Conservation (phyloP, 1,140 invertebrate species). For the Eciton burchellii region DNA sequence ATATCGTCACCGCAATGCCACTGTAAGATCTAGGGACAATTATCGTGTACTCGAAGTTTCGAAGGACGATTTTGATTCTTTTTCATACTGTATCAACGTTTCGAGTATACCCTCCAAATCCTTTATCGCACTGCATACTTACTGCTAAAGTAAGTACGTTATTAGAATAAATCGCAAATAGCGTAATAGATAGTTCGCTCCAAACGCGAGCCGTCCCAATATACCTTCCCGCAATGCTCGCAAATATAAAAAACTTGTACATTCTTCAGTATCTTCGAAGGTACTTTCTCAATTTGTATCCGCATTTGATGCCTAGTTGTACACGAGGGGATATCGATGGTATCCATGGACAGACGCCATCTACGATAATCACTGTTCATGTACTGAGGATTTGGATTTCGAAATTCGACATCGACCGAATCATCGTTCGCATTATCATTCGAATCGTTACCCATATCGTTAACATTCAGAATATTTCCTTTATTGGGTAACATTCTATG, state of each 20-base stretch:
- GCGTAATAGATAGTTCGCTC: slow-evolving; percentile 81
- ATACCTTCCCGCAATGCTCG: slow-evolving; percentile 88
- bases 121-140: slow-evolving; percentile 58
- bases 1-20: slow-evolving; percentile 12
- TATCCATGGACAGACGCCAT: slow-evolving; percentile 75
- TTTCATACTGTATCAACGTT: slow-evolving; percentile 35
- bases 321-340: slow-evolving; percentile 79
- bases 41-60: slow-evolving; percentile 44
- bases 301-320: slow-evolving; percentile 80
- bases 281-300: slow-evolving; percentile 86
- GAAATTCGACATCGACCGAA: slow-evolving; percentile 5
- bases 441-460: background rate
- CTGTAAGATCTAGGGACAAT: slow-evolving; percentile 60
- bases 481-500: slow-evolving; percentile 37
- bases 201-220: slow-evolving; percentile 88
- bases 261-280: slow-evolving; percentile 83
- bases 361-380: slow-evolving; percentile 70
- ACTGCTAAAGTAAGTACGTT: no score
- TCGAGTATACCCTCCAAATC: slow-evolving; percentile 30
- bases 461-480: background rate
- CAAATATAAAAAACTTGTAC: slow-evolving; percentile 88
- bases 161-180: slow-evolving; percentile 80
- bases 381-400: background rate
- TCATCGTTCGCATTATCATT: slow-evolving; percentile 12
- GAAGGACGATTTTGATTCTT: slow-evolving; percentile 63